These are phyloP conservation scores for Sicus ferrugineus DNA, from an alignment of 2,888 invertebrate species.

Conservation along the genomic window DNA sequence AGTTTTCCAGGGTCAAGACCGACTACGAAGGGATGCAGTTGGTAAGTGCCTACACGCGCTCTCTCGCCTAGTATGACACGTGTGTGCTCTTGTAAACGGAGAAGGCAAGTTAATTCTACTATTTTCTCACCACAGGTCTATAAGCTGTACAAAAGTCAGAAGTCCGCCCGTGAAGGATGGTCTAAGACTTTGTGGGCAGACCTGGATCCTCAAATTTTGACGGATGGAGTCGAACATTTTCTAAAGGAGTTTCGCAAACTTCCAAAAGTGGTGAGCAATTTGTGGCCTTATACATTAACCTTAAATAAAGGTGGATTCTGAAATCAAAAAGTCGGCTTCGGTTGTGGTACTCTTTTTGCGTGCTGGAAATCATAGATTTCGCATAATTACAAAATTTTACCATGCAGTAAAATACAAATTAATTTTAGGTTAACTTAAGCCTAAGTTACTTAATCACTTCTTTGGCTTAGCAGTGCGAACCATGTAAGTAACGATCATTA, in stretches of 20 bases:
- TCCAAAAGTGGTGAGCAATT: slow-evolving; percentile 69
- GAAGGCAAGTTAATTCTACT: neutral
- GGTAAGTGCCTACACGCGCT: slow-evolving; percentile 45
- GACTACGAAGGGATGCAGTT: slow-evolving; percentile 75
- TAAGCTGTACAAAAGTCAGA: slow-evolving; percentile 80
- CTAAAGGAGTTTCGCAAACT: slow-evolving; percentile 81
- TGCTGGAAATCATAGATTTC: no score
- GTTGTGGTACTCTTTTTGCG: no score
- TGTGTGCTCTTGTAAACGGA: neutral
- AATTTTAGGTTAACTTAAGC: no score
- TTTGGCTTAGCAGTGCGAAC: no score
- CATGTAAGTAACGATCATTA: no score
- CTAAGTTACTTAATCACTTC: no score
- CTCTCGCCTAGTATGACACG: no score
- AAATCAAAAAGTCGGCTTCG: no score
- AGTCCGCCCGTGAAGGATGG: slow-evolving; percentile 80
- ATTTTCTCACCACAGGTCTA: slow-evolving; percentile 67
- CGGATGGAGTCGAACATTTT: slow-evolving; percentile 87
- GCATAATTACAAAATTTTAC: no score
- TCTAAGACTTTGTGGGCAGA: slow-evolving; percentile 88
- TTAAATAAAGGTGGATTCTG: no score
- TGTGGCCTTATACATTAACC: slow-evolving; percentile 37
- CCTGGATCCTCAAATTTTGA: slow-evolving; percentile 82
- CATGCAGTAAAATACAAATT: no score
- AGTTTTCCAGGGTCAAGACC: slow-evolving; percentile 71